These are phyloP conservation scores for Thumatha senex DNA, from an alignment of 2,888 invertebrate genomes.

Conservation along the genomic window DNA sequence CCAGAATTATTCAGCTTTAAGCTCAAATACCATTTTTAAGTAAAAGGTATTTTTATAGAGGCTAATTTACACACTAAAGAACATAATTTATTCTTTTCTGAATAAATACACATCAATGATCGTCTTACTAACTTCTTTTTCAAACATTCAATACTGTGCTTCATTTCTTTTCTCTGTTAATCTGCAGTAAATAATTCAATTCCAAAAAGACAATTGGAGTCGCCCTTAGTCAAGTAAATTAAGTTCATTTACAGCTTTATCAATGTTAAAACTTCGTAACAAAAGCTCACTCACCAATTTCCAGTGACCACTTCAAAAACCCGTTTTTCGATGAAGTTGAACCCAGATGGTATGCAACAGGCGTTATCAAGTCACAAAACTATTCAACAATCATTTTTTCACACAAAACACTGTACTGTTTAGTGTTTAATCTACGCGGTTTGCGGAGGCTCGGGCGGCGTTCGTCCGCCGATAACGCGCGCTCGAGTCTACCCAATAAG, in stretches of 20 bases:
- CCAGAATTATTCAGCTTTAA: too few relatives aligned
- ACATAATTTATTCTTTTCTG: too few relatives aligned
- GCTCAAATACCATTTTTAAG: too few relatives aligned
- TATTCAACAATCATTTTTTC: constrained; percentile 61
- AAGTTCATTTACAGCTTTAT: neutral
- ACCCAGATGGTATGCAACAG: constrained; percentile 57
- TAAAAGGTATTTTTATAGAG: too few relatives aligned
- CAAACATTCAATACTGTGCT: too few relatives aligned
- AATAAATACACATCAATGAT: too few relatives aligned
- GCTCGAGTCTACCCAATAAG: constrained; percentile 62
- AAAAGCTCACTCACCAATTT: constrained; percentile 52
- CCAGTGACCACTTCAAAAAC: constrained; percentile 45
- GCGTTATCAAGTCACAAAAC: constrained; percentile 49
- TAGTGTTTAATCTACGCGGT: constrained; percentile 41
- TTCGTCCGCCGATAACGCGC: constrained; percentile 73
- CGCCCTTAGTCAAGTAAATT: neutral
- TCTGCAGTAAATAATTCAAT: too few relatives aligned
- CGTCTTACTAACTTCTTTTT: too few relatives aligned
- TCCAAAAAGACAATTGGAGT: too few relatives aligned
- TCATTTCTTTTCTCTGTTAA: too few relatives aligned
- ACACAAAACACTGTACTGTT: constrained; percentile 57
- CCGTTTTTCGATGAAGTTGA: constrained; percentile 26
- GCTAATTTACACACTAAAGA: too few relatives aligned
- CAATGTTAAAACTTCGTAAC: neutral
- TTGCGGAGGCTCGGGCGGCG: constrained; percentile 60